Conservation (phyloP, 2,113 vertebrate species). For the Riparia riparia region DNA sequence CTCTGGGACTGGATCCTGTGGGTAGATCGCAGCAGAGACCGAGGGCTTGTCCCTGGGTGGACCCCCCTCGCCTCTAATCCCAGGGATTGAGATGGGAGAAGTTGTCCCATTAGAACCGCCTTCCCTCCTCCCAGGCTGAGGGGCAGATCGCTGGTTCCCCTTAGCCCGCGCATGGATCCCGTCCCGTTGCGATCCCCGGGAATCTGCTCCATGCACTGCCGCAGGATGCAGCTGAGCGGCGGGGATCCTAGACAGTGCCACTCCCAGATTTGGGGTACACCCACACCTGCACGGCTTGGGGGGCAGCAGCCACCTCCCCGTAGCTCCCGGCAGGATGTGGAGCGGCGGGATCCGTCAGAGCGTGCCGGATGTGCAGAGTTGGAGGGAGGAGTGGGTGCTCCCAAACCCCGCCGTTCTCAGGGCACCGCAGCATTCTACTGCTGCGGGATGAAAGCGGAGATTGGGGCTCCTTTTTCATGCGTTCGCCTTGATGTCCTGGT, state of each 20-base stretch:
- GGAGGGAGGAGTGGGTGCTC: not conserved
- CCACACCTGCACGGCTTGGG: fast-evolving
- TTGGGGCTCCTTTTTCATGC: not conserved
- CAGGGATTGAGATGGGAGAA: not conserved
- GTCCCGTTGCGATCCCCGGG: not conserved
- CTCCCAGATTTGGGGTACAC: too few species aligned
- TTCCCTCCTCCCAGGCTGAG: not conserved
- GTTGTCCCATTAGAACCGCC: not conserved
- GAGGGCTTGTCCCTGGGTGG: not conserved
- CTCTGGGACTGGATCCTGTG: not conserved
- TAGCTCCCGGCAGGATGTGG: fast-evolving
- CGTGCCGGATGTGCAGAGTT: not conserved
- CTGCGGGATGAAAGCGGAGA: not conserved
- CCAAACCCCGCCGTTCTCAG: not conserved
- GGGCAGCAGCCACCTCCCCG: not conserved
- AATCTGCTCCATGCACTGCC: not conserved
- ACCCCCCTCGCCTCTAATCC: not conserved
- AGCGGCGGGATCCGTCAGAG: not conserved
- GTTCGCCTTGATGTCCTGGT: not conserved
- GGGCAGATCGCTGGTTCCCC: too few species aligned
- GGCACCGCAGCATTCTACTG: not conserved
- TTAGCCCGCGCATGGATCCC: not conserved
- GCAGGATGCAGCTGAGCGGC: not conserved
- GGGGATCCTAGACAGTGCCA: not conserved
- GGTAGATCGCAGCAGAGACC: not conserved